Evolutionary conservation across 1,140 invertebrate genomes (phyloP), one percentile per base, ranked within the genome.

Genomic region (Achroia grisella): DNA sequence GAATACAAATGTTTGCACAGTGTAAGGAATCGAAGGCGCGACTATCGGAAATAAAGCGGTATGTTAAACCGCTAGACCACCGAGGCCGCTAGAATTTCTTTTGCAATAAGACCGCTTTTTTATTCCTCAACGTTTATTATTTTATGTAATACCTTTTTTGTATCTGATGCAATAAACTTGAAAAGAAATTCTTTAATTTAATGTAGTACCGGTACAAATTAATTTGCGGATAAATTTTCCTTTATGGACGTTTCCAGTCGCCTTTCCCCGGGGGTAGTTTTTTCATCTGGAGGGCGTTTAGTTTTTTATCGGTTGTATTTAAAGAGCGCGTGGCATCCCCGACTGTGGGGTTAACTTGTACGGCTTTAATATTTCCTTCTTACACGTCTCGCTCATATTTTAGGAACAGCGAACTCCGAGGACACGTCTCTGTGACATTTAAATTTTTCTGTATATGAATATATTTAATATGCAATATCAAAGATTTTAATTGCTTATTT

Each of bases 151-250:
- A n/a, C n/a, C n/a, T n/a, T n/a, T n/a, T n/a, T n/a, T n/a, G n/a
- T n/a, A n/a, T n/a, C n/a, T n/a, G 6, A 23, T 23, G 17, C 17
- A 23, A 23, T 23, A n/a, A n/a, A 23, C 17, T 23, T 3, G 2
- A 2, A 23, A 6, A 23, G 43, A 53, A 51, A 62, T 63, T 39
- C 43, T 72, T 71, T 73, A 76, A 78, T 79, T 79, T 75, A 63
- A 77, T 75, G 74, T 71, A 27, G 42, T 57, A 54, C 50, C 51
- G 46, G 31, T 67, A 68, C 75, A 77, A 83, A 83, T 83, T 83
- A 83, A 83, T 84, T 84, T 79, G 73, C 52, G 67, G 73, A 81
- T 81, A 84, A 81, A 84, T 84, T 83, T 80, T 72, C 72, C 58
- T 84, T 75, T 78, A 80, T 81, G 65, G 70, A 63, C 67, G 61